Evolutionary conservation across 1,140 invertebrate species (phyloP), one percentile per base, ranked within the genome.

Genomic region (Cecropterus lyciades): DNA sequence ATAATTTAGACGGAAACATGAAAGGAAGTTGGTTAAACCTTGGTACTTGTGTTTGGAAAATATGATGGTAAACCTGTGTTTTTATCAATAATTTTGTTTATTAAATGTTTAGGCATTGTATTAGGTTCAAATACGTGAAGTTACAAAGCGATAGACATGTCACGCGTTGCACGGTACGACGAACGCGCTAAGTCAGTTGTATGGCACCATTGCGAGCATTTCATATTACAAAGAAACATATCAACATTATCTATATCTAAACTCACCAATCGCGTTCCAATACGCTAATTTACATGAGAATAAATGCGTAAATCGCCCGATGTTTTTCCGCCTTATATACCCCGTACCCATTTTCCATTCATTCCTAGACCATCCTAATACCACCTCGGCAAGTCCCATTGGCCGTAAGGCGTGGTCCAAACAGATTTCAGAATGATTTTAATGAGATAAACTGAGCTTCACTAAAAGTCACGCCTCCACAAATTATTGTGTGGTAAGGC

Each of bases 381-480:
- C 43, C 10, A 37, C 14, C 24, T 46, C 43, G 43, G 14, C 57
- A 60, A 37, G 30, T 62, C 30, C 66, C 33, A 80, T 75, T 80
- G 77, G 77, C 72, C 65, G 77, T 72, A 55, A 80, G 77, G 77
- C 77, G 77, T 80, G 77, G 77, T 75, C 53, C 56, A 45, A 53
- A 24, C 37, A 42, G 46, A 62, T 69, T 53, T 65, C 63, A 56
- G 46, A 69, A 63, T 67, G 52, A 56, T 59, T 45, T 56, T 78
- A 78, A 78, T 75, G 66, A 78, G 70, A 78, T 77, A 75, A 75
- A 51, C 51, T 56, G 20, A 75, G 60, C 55, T 77, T 33, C 43
- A 65, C 73, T 62, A 72, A 77, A 77, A 74, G 74, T 77, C 65
- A 79, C 82, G 75, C 80, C 82, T 83, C 46, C 60, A 33, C 43